Conservation (phyloP, 2,113 vertebrate genomes). For the Melierax canorus region DNA sequence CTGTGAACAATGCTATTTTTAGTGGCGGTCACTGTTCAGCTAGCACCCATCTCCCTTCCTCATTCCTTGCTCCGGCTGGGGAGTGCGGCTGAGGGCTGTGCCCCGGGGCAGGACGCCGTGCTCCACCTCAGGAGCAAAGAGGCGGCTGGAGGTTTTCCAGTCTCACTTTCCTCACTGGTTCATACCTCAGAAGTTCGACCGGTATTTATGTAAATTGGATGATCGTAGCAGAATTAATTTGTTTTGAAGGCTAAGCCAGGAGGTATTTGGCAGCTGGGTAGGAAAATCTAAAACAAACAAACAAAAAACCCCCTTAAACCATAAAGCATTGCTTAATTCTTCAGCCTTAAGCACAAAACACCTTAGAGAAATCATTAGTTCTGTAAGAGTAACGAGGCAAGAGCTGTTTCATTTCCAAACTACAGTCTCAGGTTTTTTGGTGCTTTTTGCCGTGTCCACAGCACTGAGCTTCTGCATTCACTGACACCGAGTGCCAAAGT, state of each 20-base stretch:
- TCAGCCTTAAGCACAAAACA: not conserved
- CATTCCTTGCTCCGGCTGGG: not conserved
- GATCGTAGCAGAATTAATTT: not conserved
- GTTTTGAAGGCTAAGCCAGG: conserved; percentile 17
- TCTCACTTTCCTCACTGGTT: not conserved
- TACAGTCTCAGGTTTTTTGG: not conserved
- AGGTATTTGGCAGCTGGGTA: not conserved
- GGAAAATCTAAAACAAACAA: conserved; percentile 32
- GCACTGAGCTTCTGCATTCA: fast-evolving
- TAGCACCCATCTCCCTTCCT: not conserved
- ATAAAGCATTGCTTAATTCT: not conserved
- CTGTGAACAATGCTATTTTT: not conserved
- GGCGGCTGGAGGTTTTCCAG: not conserved
- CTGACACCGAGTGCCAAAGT: fast-evolving
- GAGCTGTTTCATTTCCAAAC: not conserved
- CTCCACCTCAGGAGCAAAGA: not conserved
- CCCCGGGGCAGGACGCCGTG: not conserved
- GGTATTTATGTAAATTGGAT: conserved; percentile 12
- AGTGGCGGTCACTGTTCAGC: fast-evolving
- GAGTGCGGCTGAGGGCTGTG: not conserved
- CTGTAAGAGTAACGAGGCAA: not conserved
- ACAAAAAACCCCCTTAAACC: not conserved
- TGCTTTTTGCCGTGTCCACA: not conserved
- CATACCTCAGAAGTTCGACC: not conserved
- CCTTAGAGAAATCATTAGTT: not conserved